phyloP scores from a whole-genome alignment of 2,113 vertebrate genomes.

The Nycticebus coucang region DNA sequence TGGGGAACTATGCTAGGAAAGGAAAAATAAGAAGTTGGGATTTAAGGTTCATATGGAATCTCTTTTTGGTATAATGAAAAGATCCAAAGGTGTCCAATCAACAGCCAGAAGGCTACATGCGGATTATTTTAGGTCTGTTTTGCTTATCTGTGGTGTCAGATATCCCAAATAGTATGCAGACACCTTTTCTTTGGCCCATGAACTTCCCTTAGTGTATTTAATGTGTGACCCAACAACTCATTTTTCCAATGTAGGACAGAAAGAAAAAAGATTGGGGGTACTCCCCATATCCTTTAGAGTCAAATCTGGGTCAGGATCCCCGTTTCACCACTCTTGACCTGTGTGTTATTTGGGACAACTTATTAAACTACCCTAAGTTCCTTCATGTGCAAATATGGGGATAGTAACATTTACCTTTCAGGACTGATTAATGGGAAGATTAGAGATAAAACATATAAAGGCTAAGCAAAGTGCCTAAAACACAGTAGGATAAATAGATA shows the following conservation, averaged over 20 bases:
- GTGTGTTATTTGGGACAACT: background rate
- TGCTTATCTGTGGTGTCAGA: too few relatives aligned
- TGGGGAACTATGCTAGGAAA: background rate
- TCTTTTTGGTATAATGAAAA: background rate
- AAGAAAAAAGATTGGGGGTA: too few relatives aligned
- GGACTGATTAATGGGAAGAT: background rate
- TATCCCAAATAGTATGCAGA: too few relatives aligned
- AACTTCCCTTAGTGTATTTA: too few relatives aligned
- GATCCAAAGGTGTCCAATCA: background rate
- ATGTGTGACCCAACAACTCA: too few relatives aligned
- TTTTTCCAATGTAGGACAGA: too few relatives aligned
- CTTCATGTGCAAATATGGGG: background rate
- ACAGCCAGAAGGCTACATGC: too few relatives aligned
- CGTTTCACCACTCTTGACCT: background rate
- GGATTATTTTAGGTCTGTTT: too few relatives aligned
- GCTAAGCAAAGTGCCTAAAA: background rate
- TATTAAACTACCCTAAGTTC: background rate
- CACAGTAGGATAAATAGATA: constrained; percentile 28
- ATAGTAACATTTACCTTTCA: background rate
- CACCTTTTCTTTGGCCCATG: too few relatives aligned
- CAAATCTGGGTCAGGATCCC: background rate
- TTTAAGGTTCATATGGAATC: constrained; percentile 35
- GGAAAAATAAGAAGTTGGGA: background rate
- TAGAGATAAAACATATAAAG: constrained; percentile 2
- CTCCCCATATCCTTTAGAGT: background rate